A percentile compares a stretch with the other conserved stretches of the same genome.
phyloP scores from a whole-genome alignment of 1,140 invertebrate species.

The Calliopsis andreniformis region DNA sequence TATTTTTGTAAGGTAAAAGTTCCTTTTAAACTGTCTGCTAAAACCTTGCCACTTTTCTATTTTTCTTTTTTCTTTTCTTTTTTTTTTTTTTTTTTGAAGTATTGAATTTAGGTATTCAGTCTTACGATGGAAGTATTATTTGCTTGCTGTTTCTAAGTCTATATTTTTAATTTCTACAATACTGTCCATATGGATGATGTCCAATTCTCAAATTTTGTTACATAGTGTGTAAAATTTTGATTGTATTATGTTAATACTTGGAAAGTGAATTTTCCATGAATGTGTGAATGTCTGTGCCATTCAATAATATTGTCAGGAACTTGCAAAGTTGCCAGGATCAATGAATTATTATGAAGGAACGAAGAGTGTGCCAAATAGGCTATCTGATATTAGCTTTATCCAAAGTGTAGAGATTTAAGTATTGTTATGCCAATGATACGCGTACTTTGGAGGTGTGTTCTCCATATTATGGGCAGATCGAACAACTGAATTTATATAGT shows the following conservation, averaged over 20 bases:
- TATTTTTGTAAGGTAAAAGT: neutral
- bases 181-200: neutral
- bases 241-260: neutral
- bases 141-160: neutral
- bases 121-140: neutral
- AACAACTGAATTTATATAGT: neutral
- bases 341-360: neutral
- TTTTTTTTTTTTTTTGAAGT: too few relatives aligned
- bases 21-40: neutral
- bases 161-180: neutral
- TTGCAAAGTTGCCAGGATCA: neutral
- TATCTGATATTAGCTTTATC: constrained; percentile 49
- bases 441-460: constrained; percentile 6
- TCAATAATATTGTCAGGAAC: neutral
- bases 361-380: constrained; percentile 3
- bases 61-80: neutral
- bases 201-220: neutral
- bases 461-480: neutral
- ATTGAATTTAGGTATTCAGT: neutral
- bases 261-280: neutral
- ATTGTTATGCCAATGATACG: neutral
- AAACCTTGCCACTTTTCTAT: neutral
- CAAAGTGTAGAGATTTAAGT: constrained; percentile 26
- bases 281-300: neutral
- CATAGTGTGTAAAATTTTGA: neutral